Evolutionary conservation across 2,797 vertebrate genomes (phyloP).

Genomic region (Gila robusta): DNA sequence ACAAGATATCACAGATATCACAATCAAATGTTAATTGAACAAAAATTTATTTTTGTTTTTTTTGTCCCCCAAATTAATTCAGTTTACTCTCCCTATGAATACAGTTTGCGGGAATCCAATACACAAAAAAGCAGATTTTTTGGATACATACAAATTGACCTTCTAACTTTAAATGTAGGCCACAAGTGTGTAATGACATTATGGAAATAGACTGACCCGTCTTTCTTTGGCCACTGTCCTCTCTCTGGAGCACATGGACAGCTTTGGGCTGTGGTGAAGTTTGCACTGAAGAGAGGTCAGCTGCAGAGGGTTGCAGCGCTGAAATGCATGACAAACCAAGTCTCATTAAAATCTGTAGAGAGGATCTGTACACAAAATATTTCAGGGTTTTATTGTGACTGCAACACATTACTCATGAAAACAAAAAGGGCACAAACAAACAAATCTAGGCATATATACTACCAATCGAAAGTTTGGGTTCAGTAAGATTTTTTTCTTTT

Average conservation of each 20-base stretch:
- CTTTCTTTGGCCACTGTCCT: constrained; percentile 57
- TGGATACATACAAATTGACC: not conserved
- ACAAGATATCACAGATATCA: not conserved
- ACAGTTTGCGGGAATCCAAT: not conserved
- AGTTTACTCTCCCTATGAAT: not conserved
- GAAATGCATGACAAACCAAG: constrained; percentile 67
- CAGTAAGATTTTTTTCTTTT: not conserved
- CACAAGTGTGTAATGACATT: constrained; percentile 24
- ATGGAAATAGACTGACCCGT: constrained; percentile 63
- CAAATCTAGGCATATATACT: not conserved
- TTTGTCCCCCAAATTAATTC: not conserved
- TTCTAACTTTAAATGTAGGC: constrained; percentile 36
- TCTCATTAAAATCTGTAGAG: not conserved
- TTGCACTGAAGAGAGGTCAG: constrained; percentile 68
- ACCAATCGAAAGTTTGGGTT: not conserved
- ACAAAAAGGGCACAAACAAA: constrained; percentile 18
- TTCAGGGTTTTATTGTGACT: not conserved
- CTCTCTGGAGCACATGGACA: constrained; percentile 67
- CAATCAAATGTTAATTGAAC: not conserved
- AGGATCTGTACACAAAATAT: constrained; percentile 11
- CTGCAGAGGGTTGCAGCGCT: constrained; percentile 70
- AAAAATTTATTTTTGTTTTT: not conserved
- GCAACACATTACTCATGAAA: constrained; percentile 11
- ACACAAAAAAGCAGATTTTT: not conserved
- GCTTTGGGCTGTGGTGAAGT: constrained; percentile 69